A percentile compares a stretch with the other conserved stretches of the same genome.
These are phyloP conservation scores for Palythoa caribaeorum DNA, from an alignment of 92 coral and sea anemone species.

Conservation along the genomic window DNA sequence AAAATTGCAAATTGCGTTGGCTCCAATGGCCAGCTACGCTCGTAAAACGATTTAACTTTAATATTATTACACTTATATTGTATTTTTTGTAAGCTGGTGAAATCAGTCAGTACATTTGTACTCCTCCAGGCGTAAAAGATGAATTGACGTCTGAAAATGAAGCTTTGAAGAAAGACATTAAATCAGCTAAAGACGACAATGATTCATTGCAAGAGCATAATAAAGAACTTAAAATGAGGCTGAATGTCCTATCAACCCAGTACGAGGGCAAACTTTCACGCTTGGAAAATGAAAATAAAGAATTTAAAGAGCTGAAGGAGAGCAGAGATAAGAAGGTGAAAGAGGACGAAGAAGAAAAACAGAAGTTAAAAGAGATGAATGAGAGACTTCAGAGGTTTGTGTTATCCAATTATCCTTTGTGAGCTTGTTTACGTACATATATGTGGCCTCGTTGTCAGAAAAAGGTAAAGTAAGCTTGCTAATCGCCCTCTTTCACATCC, in stretches of 20 bases:
- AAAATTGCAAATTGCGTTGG: too few species aligned
- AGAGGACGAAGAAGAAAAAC: slow-evolving; percentile 61
- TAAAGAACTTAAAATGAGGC: slow-evolving; percentile 85
- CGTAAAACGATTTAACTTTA: not conserved
- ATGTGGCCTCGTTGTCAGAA: not conserved
- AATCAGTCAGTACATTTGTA: not conserved
- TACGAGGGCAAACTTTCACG: slow-evolving; percentile 82
- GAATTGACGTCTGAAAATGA: slow-evolving; percentile 82
- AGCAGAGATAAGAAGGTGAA: slow-evolving; percentile 59
- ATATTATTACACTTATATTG: not conserved
- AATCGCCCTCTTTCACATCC: too few species aligned
- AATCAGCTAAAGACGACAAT: slow-evolving; percentile 73
- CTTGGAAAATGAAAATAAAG: slow-evolving; percentile 89
- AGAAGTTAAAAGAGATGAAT: slow-evolving; percentile 62
- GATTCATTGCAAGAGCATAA: slow-evolving; percentile 65
- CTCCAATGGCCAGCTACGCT: too few species aligned
- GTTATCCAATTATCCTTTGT: not conserved
- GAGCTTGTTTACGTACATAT: not conserved
- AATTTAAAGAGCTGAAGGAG: slow-evolving; percentile 64
- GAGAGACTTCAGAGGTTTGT: slow-evolving; percentile 20
- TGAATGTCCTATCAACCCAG: slow-evolving; percentile 82
- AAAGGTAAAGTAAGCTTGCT: too few species aligned
- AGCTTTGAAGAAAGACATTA: slow-evolving; percentile 75
- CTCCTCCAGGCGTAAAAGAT: slow-evolving; percentile 61
- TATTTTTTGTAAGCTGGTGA: not conserved